Conservation (phyloP, 2,113 vertebrate species). For the Ahaetulla prasina region DNA sequence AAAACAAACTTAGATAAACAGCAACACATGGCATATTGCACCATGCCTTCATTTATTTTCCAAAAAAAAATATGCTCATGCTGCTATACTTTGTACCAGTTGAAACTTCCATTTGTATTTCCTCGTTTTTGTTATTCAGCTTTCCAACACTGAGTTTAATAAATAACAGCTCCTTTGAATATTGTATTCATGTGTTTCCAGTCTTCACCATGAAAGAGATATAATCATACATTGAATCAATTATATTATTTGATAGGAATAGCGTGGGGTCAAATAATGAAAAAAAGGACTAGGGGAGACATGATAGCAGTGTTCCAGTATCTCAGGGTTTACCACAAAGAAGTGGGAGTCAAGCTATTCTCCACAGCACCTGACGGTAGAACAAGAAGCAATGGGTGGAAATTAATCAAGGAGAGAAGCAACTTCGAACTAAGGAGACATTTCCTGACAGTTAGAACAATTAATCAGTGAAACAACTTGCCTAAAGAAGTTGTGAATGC, state of each 20-base stretch:
- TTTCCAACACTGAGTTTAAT: background rate
- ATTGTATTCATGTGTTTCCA: too few species aligned
- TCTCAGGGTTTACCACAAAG: too few species aligned
- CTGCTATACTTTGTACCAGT: background rate
- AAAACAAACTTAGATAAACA: background rate
- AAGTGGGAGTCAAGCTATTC: too few species aligned
- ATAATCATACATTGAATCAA: background rate
- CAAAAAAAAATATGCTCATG: background rate
- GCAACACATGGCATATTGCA: background rate
- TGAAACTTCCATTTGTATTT: background rate
- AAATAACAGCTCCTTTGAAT: background rate
- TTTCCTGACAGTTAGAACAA: too few species aligned
- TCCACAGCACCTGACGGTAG: too few species aligned
- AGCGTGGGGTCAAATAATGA: background rate
- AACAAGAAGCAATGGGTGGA: too few species aligned
- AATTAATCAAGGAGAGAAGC: too few species aligned
- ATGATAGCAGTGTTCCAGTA: too few species aligned
- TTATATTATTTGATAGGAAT: background rate
- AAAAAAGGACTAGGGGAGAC: too few species aligned
- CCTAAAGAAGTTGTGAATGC: too few species aligned
- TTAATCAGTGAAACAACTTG: too few species aligned
- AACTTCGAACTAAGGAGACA: too few species aligned
- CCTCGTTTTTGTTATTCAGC: background rate
- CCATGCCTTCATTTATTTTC: background rate
- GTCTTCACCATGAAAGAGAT: background rate